Conservation (phyloP, 2,113 vertebrate genomes). For the Caloenas nicobarica region DNA sequence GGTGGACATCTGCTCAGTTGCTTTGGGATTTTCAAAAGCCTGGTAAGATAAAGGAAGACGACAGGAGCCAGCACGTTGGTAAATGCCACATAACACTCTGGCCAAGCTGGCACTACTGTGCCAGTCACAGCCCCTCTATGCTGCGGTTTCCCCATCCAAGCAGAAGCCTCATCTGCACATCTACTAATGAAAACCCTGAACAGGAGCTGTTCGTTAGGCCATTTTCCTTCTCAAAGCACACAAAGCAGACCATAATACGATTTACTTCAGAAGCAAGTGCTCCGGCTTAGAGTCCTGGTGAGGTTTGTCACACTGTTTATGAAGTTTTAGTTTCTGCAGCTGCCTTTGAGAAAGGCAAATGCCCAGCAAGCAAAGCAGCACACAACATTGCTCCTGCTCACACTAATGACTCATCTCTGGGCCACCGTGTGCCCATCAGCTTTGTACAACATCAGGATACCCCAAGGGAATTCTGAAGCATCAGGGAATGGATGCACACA, state of each 20-base stretch:
- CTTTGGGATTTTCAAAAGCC: background rate
- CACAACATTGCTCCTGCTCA: background rate
- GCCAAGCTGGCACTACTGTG: background rate
- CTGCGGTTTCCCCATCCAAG: background rate
- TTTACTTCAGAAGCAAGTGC: background rate
- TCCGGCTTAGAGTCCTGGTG: background rate
- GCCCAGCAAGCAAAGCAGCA: background rate
- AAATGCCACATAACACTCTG: background rate
- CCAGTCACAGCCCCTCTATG: background rate
- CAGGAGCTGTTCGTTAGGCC: background rate
- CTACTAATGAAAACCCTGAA: background rate
- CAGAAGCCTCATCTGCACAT: background rate
- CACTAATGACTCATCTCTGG: background rate
- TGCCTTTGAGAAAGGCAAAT: background rate
- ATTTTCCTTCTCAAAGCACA: background rate
- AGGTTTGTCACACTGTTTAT: background rate
- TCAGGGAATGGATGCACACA: background rate
- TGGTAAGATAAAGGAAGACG: background rate
- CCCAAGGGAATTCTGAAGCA: background rate
- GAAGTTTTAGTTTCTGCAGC: background rate
- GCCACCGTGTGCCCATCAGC: rapidly evolving
- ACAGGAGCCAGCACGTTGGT: background rate
- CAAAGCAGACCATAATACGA: background rate
- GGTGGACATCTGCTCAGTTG: background rate
- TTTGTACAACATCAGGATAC: background rate